Evolutionary conservation across 2,888 invertebrate species (phyloP), one percentile per base, ranked within the genome.

Genomic region (Spialia ferax): DNA sequence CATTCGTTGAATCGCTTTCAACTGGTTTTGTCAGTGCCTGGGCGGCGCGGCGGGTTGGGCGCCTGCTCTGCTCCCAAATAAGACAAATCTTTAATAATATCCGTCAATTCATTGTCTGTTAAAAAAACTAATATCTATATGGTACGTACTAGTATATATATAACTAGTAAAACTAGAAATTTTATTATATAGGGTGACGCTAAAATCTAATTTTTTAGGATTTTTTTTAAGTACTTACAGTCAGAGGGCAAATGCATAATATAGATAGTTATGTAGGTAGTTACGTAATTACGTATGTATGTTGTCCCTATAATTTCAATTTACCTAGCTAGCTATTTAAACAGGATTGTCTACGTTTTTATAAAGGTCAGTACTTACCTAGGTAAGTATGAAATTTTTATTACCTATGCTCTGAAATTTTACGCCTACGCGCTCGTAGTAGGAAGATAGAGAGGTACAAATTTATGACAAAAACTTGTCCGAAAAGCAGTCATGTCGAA

Each of bases 1-100:
- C 80, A 84, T 89, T 87, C 86, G 83, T 82, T 82, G 85, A 87
- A 88, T 81, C 81, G 81, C 85, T 86, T 84, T 82, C 80, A 85
- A 88, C 89, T 87, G 87, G 91, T 90, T 91, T 87, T 84, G 84
- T 83, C 81, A 73, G 70, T 71, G 71, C 69, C 73, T 70, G 81
- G 77, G 69, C 70, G 72, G 68, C 60, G 75, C 70, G 72, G 68
- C 60, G 75, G 77, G 77, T 73, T 80, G 78, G 79, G 81, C 84
- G 84, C 82, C 84, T 83, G 81, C 80, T 82, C 84, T 83, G 81
- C 80, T 82, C 79, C 79, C 75, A 82, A 81, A 82, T 80, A 79
- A 79, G 81, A 77, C 76, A 82, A 78, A 75, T 74, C 73, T 48
- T 48, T 48, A 48, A 48, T 48, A 48, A 48, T 48, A 48, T 48